Conservation (phyloP, 2,888 invertebrate genomes). For the Eretmocerus hayati region DNA sequence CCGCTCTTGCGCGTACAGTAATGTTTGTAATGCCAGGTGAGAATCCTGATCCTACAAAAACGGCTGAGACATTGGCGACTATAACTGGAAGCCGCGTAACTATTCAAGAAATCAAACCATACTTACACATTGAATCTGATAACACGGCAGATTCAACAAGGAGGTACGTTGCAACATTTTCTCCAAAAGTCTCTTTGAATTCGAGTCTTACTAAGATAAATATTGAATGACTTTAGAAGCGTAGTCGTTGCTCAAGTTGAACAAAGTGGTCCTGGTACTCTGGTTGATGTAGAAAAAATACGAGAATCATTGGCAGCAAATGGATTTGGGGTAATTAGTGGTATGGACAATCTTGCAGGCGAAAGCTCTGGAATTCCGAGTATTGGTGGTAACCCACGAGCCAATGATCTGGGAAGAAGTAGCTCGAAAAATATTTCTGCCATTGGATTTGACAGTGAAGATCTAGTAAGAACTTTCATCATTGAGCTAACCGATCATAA, state of each 20-base stretch:
- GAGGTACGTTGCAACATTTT: conserved; percentile 26
- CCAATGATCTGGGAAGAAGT: conserved; percentile 1
- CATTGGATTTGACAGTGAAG: conserved; percentile 28
- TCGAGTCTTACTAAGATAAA: neutral
- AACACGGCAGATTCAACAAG: conserved; percentile 28
- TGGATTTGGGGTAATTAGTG: conserved; percentile 40
- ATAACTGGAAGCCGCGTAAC: conserved; percentile 74
- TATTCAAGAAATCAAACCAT: conserved; percentile 68
- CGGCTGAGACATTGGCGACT: conserved; percentile 68
- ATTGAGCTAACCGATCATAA: too few relatives aligned
- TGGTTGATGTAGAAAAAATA: conserved; percentile 44
- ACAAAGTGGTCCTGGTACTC: conserved; percentile 34
- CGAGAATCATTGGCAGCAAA: conserved; percentile 39
- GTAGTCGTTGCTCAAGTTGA: conserved; percentile 42
- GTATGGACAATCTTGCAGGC: conserved; percentile 23
- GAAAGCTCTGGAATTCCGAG: conserved; percentile 10
- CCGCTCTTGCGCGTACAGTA: conserved; percentile 68
- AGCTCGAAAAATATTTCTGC: conserved; percentile 14
- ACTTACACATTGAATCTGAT: conserved; percentile 41
- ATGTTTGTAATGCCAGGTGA: conserved; percentile 75
- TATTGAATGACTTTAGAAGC: conserved; percentile 33
- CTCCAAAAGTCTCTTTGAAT: neutral
- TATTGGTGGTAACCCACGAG: conserved; percentile 3
- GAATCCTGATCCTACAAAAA: conserved; percentile 64
- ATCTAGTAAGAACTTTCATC: conserved; percentile 34